Base-by-base conservation (phyloP, 2,113 vertebrate genomes). In the Manacus vitellinus region DNA sequence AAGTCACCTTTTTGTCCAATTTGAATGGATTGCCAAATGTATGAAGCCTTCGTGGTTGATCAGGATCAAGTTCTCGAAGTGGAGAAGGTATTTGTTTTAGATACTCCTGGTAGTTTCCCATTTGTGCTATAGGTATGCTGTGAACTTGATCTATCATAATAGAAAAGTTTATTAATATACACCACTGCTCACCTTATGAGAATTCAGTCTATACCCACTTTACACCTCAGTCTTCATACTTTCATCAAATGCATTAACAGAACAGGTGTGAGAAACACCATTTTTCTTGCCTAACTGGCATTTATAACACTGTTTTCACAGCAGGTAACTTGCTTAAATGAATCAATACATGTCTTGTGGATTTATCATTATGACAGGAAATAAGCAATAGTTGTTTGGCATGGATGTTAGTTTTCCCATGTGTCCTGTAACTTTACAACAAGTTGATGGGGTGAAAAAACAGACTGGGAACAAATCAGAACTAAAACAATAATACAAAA, bases 41-140 rank as follows among this genome's bases (percentile, higher is more conserved):
- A 97, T 99, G 99, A 91, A 99, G 97, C 56, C 99, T 99, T 96
- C 99, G 99, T 54, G 99, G 99, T 79, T 99, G 99, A 95, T 99
- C 99, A 33, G 99, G 99, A 96, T 99, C 99, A n/a, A 99, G 98
- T 89, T 99, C 99, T 94, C 99, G 97, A 52, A 99, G 98, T 0
- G 99, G 99, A 92, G 99, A 99, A 86, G 98, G 99, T 88, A 99
- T 98, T 85, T 99, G 98, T 97, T 99, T 99, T 52, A 99, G 98
- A 96, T 99, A 99, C 79, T 99, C 99, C 95, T 99, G 99, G 96
- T 99, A 99, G 97, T 99, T 99, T 44, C 99, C 99, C 99, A 99
- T 99, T 97, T 99, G 99, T 95, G 98, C 98, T 89, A 99, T 99
- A 88, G 99, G 99, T 84, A 99, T 98, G 18, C 99, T 99, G 97